Evolutionary conservation across 2,113 vertebrate species (phyloP), one percentile per base, ranked within the genome.

Genomic region (Xenopus borealis): DNA sequence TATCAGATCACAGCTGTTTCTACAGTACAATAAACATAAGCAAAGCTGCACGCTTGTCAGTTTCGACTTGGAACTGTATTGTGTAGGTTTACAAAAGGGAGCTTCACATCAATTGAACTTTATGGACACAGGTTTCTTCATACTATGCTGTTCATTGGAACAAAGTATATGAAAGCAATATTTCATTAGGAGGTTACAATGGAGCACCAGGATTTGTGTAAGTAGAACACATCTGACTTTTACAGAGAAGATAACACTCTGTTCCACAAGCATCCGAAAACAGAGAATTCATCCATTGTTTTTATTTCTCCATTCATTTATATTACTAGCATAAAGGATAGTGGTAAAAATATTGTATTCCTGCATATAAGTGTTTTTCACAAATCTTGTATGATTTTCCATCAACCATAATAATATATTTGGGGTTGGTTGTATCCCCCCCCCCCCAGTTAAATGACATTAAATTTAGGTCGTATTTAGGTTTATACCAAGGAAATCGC

Each of bases 21-120:
- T 78, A 44, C 79, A 83, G 85, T 82, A 80, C 89, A 85, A 93
- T 91, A 94, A 92, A 95, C 94, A 96, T 93, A 94, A 95, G 94
- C 91, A 85, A 88, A 91, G 91, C 91, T 87, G 82, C 83, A 86
- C 78, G 81, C 88, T 84, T 78, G 57, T 83, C 78, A 80, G 69
- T 78, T 79, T 20, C 82, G 80, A 79, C 79, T 79, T 77, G 82
- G 33, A 80, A 83, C 82, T 59, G 44, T 81, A 44, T 83, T 72
- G 82, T 80, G 57, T 82, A 85, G 90, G 89, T 87, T 89, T 80
- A 85, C 53, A 30, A 81, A 85, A 79, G 89, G 62, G 72, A 69
- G 72, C 77, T 82, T 83, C 80, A 78, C 80, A 83, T 84, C 89
- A 69, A 87, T 88, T 90, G 89, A 89, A 88, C 76, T 62, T 52